Percentiles rank a stretch among this genome's conserved stretches.
Evolutionary conservation across 2,888 invertebrate genomes (phyloP).

Genomic region (Microplitis deprimator): DNA sequence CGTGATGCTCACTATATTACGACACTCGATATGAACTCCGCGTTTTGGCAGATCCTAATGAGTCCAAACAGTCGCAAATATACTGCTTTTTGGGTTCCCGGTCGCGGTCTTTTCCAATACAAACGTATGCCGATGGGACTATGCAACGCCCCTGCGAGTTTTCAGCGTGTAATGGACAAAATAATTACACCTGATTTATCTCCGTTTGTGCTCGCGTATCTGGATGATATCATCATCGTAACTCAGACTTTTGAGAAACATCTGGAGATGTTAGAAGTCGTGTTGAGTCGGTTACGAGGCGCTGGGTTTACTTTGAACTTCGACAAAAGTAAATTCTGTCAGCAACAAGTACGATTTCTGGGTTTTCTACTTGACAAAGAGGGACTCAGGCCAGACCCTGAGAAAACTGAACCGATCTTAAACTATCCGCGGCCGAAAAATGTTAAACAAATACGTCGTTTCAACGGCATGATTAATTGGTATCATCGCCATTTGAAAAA

Average conservation of each 20-base stretch:
- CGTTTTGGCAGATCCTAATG: not conserved
- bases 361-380: slow-evolving; percentile 45
- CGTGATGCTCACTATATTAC: not conserved
- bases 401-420: no score
- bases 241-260: slow-evolving; percentile 38
- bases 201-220: slow-evolving; percentile 30
- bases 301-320: slow-evolving; percentile 39
- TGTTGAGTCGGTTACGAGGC: slow-evolving; percentile 38
- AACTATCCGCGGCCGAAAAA: no score
- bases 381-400: no score
- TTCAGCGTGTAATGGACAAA: not conserved
- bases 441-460: no score
- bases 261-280: slow-evolving; percentile 17
- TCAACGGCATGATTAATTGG: no score
- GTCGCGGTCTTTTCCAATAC: not conserved
- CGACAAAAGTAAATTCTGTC: slow-evolving; percentile 46
- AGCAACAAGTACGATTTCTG: slow-evolving; percentile 42
- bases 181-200: not conserved
- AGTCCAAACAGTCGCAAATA: not conserved
- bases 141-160: not conserved
- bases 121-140: not conserved
- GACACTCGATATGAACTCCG: not conserved
- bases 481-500: no score
- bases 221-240: slow-evolving; percentile 43
- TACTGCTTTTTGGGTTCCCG: not conserved